These are phyloP conservation scores for Lycaena phlaeas DNA, from an alignment of 2,888 invertebrate species.

Conservation along the genomic window DNA sequence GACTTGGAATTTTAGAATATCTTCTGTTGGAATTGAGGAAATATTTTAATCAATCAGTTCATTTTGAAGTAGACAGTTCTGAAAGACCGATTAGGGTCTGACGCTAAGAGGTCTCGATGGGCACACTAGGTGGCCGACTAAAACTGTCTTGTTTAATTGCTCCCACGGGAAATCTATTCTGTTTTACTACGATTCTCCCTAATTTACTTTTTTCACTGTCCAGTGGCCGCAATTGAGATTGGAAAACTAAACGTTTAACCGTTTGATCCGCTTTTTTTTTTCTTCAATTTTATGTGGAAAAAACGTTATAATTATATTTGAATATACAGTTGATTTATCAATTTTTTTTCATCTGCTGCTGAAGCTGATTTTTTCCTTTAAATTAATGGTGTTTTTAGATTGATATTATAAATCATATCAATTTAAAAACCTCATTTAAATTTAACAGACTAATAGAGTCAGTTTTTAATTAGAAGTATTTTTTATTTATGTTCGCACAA, in stretches of 20 bases:
- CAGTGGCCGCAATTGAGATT: constrained; percentile 15
- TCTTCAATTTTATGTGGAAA: background rate
- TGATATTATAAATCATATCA: too few relatives aligned
- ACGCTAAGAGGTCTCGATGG: constrained; percentile 2
- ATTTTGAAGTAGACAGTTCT: background rate
- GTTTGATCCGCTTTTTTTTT: background rate
- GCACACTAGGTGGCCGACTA: constrained; percentile 3
- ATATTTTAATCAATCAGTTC: background rate
- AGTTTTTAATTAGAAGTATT: too few relatives aligned
- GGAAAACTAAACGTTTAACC: constrained; percentile 6
- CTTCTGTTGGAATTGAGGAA: too few relatives aligned
- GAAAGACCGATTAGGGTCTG: constrained; percentile 2
- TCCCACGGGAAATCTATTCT: constrained; percentile 20
- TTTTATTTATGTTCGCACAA: too few relatives aligned
- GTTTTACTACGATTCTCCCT: constrained; percentile 18
- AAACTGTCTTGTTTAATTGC: constrained; percentile 17
- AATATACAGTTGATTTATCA: too few relatives aligned
- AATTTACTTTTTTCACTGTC: constrained; percentile 16
- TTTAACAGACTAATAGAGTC: too few relatives aligned
- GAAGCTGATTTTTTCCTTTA: too few relatives aligned
- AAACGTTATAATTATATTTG: too few relatives aligned
- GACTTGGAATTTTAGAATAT: too few relatives aligned
- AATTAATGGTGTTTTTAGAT: too few relatives aligned
- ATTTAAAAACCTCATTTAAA: too few relatives aligned
- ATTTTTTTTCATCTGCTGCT: too few relatives aligned